phyloP scores from a whole-genome alignment of 2,888 invertebrate species.

The Bellardia bayeri region DNA sequence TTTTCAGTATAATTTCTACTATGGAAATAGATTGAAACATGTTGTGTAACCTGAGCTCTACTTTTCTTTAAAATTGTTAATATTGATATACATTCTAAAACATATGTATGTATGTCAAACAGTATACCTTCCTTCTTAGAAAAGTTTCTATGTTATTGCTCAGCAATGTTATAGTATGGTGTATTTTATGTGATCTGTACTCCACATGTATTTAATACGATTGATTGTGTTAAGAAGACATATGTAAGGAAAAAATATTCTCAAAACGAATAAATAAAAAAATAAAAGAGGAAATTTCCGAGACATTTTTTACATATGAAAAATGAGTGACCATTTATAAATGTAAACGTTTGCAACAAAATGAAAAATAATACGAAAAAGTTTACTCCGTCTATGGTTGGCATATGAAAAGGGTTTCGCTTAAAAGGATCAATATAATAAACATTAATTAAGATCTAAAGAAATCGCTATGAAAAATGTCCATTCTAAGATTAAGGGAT shows the following conservation, averaged over 20 bases:
- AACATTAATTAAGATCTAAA: conserved; percentile 24
- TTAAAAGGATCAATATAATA: conserved; percentile 15
- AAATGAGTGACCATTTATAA: conserved; percentile 68
- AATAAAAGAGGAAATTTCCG: conserved; percentile 53
- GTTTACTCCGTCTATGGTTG: conserved; percentile 1
- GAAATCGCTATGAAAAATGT: not conserved
- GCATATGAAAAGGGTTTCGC: conserved; percentile 25
- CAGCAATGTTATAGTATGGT: conserved; percentile 19
- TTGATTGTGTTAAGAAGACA: conserved; percentile 60
- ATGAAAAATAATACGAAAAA: not conserved
- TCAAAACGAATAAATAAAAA: conserved; percentile 4
- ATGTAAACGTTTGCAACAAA: conserved; percentile 44
- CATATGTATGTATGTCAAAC: too few relatives aligned
- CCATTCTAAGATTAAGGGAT: too few relatives aligned
- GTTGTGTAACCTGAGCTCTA: not conserved
- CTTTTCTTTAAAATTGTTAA: not conserved
- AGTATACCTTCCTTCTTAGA: conserved; percentile 1
- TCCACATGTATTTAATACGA: conserved; percentile 55
- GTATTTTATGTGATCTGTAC: conserved; percentile 22
- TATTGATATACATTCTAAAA: too few relatives aligned
- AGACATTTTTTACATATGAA: conserved; percentile 70
- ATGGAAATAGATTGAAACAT: too few relatives aligned
- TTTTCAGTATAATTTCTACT: not conserved
- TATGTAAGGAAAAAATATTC: not conserved
- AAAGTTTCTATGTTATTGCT: conserved; percentile 29